Evolutionary conservation across 1,140 invertebrate species (phyloP).

Genomic region (Cotesia chilonis): DNA sequence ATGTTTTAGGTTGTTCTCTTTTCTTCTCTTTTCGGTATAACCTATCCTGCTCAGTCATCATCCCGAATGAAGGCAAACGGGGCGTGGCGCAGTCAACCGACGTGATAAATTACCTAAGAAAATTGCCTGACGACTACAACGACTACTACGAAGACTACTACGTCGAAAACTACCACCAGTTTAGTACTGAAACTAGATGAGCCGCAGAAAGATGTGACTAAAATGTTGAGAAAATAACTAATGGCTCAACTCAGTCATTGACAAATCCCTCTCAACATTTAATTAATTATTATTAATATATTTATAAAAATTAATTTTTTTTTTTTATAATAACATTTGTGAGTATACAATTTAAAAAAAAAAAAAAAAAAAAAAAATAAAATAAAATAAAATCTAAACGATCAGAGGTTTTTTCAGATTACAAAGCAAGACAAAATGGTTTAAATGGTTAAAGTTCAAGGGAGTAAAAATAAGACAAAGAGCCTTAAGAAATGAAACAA

Average conservation of each 20-base stretch:
- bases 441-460: not conserved
- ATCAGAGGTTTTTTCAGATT: not conserved
- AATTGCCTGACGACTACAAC: conserved; percentile 31
- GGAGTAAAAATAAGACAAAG: conserved; percentile 1
- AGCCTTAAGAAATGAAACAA: conserved; percentile 1
- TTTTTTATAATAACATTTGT: no score
- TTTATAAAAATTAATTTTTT: no score
- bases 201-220: conserved; percentile 17
- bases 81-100: conserved; percentile 35
- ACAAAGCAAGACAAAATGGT: conserved; percentile 10
- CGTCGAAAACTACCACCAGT: conserved; percentile 24
- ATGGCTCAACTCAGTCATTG: conserved; percentile 17
- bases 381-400: not conserved
- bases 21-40: not conserved
- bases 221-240: conserved; percentile 20
- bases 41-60: conserved; percentile 29
- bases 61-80: conserved; percentile 31
- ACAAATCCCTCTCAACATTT: not conserved
- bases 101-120: conserved; percentile 38
- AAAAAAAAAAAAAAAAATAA: no score
- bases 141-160: conserved; percentile 21
- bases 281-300: not conserved
- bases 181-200: not conserved
- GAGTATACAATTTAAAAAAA: no score
- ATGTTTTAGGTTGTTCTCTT: not conserved